Evolutionary conservation across 2,113 vertebrate genomes (phyloP).

Genomic region (Platichthys stellatus): DNA sequence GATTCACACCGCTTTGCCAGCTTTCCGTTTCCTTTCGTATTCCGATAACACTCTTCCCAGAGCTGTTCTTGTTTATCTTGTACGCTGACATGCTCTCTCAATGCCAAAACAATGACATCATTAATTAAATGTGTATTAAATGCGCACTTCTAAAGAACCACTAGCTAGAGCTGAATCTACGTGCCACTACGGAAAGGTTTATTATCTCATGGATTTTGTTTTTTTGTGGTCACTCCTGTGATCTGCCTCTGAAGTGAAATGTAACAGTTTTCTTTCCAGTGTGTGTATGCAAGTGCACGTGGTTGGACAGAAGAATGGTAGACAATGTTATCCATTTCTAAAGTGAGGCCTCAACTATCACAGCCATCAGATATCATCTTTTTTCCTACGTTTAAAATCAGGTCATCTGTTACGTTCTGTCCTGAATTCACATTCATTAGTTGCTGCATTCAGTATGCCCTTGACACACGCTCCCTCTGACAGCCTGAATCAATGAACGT

Average conservation of each 20-base stretch:
- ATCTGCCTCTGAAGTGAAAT: conserved; percentile 17
- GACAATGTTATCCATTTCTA: conserved; percentile 4
- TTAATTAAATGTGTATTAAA: conserved; percentile 71
- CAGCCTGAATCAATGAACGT: conserved; percentile 47
- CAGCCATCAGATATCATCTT: conserved; percentile 12
- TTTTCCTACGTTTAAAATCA: conserved; percentile 32
- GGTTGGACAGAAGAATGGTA: not conserved
- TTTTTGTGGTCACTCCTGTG: conserved; percentile 5
- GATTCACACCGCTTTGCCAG: conserved; percentile 40
- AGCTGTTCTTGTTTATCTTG: conserved; percentile 67
- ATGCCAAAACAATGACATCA: conserved; percentile 80
- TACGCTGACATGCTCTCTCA: conserved; percentile 62
- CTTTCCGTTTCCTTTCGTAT: conserved; percentile 61
- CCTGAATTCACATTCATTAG: not conserved
- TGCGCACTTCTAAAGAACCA: conserved; percentile 44
- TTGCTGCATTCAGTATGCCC: conserved; percentile 37
- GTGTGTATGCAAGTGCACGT: not conserved
- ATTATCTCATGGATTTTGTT: conserved; percentile 5
- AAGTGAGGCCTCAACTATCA: conserved; percentile 1
- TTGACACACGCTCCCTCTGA: conserved; percentile 40
- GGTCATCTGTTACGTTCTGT: conserved; percentile 26
- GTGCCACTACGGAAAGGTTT: conserved; percentile 15
- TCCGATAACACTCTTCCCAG: conserved; percentile 48
- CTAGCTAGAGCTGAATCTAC: conserved; percentile 31
- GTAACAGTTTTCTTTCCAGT: not conserved